Base-by-base conservation (phyloP, 2,797 vertebrate species). In the Nothura maculosa region DNA sequence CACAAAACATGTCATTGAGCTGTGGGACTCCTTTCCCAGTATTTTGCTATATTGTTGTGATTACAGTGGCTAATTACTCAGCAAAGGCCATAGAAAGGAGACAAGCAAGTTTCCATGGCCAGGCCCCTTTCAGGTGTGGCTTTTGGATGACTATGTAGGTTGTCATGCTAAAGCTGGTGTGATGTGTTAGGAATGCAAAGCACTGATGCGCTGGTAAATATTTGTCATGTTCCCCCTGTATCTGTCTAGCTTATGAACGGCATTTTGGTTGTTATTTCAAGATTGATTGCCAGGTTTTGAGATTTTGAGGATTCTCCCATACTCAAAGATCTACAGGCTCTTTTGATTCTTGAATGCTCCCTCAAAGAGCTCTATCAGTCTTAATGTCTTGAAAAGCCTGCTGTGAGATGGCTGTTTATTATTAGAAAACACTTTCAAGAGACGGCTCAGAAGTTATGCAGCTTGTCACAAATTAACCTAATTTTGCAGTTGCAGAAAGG, bases 31-130 rank as follows among this genome's bases (percentile, higher is more conserved):
- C 30, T 90, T 84, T 60, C 48, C 24, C 28, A 42, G 38, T 74
- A 27, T 67, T 94, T 90, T 55, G 21, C 5, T 63, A 32, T 61
- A 38, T 92, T 82, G 25, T 61, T 76, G 16, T 76, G 27, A 45
- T 67, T 57, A 14, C 40, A 36, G 57, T 52, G 28, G 6, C n/a
- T 25, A 28, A 50, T 9, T 74, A 92, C 32, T 70, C 87, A 45
- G 36, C 10, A 57, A 80, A 70, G 50, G 86, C 30, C n/a, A 30
- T 52, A 86, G 34, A 63, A 54, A 70, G 15, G 28, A 28, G 18
- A 42, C 18, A 42, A 92, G 63, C 10, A 12, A 27, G 19, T 48
- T 86, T 77, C 36, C 6, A 6, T 20, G 36, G 22, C 30, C 21
- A 52, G 57, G 2, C 15, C 73, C 5, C 27, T 3, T 84, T 81